These are phyloP conservation scores for Lamellibrachia columna DNA, from an alignment of 2,888 invertebrate species.

Conservation along the genomic window DNA sequence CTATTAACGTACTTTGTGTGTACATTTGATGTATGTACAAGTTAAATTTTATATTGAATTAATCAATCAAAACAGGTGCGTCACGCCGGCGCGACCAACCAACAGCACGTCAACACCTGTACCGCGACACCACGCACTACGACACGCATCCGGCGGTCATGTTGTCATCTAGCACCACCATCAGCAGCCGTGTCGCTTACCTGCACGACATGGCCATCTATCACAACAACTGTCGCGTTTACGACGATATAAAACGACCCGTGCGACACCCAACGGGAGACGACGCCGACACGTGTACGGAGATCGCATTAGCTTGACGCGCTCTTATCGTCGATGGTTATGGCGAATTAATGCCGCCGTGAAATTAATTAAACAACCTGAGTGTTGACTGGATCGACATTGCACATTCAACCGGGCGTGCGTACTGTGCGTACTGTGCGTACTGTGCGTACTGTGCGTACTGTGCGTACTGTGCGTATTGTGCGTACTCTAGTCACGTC, in stretches of 20 bases:
- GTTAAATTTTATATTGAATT: too few relatives aligned
- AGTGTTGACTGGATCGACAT: background rate
- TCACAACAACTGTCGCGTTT: background rate
- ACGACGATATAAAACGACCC: background rate
- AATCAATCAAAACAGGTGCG: background rate
- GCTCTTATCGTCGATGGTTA: background rate
- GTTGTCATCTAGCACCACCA: background rate
- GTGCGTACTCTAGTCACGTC: background rate
- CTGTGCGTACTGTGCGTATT: background rate
- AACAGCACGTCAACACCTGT: background rate
- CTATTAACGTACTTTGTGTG: too few relatives aligned
- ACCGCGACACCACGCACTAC: background rate
- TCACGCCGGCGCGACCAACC: background rate
- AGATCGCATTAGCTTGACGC: background rate
- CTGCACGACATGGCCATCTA: background rate
- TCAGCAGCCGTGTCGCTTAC: background rate
- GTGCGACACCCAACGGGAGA: background rate
- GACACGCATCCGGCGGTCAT: background rate
- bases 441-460: too few relatives aligned
- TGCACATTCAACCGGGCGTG: background rate
- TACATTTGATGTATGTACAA: too few relatives aligned
- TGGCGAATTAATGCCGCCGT: background rate
- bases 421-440: background rate
- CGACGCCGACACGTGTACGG: background rate
- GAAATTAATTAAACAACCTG: background rate